Evolutionary conservation across 2,113 vertebrate genomes (phyloP).

Genomic region (Motacilla alba): DNA sequence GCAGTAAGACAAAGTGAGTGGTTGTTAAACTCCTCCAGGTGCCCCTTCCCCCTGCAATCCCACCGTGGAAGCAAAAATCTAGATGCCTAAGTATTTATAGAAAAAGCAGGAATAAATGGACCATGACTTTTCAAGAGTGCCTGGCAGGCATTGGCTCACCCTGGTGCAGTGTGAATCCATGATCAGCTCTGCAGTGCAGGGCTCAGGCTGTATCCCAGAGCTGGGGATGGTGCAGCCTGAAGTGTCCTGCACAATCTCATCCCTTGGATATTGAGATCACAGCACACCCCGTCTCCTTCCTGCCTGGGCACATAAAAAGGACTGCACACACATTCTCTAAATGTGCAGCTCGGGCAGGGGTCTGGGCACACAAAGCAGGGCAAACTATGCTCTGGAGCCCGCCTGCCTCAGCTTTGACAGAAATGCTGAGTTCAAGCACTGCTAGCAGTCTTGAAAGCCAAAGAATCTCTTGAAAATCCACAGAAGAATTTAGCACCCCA

Average conservation of each 20-base stretch:
- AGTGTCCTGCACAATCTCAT: background rate
- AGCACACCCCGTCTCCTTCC: background rate
- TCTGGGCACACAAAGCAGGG: background rate
- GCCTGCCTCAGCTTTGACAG: background rate
- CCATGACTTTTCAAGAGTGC: fast-evolving
- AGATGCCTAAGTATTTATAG: background rate
- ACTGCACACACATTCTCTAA: fast-evolving
- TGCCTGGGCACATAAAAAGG: background rate
- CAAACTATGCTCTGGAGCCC: background rate
- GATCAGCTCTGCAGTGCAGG: background rate
- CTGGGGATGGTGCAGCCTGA: background rate
- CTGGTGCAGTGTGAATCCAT: fast-evolving
- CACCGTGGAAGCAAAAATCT: background rate
- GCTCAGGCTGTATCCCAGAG: background rate
- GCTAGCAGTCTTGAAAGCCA: background rate
- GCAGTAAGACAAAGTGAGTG: background rate
- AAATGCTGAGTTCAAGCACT: background rate
- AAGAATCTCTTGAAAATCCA: background rate
- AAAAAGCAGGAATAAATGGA: background rate
- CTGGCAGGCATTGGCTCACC: background rate
- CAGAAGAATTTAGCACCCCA: background rate
- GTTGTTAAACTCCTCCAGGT: background rate
- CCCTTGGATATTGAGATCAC: fast-evolving
- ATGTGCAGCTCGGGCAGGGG: background rate
- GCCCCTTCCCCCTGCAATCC: background rate